These are phyloP conservation scores for Cygnus buccinator DNA, from an alignment of 2,113 vertebrate species.

Conservation along the genomic window DNA sequence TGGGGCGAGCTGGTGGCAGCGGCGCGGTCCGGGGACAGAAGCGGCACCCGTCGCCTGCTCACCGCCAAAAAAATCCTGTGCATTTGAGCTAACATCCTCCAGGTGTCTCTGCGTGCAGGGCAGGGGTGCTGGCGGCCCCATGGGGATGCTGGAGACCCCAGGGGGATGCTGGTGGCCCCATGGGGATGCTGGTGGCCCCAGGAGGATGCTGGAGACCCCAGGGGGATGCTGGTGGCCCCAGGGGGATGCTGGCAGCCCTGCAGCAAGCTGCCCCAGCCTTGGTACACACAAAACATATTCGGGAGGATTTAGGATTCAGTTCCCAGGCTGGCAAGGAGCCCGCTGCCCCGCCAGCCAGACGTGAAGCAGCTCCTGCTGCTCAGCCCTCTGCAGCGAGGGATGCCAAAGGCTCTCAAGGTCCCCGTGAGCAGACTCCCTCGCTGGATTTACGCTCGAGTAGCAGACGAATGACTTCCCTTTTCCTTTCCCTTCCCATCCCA, in stretches of 20 bases:
- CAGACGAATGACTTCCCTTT: background rate
- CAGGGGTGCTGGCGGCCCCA: too few relatives aligned
- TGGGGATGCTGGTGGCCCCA: too few relatives aligned
- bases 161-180: background rate
- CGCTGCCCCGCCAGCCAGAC: background rate
- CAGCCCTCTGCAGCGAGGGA: background rate
- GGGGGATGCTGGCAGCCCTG: background rate
- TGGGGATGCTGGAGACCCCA: background rate
- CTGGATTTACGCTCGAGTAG: background rate
- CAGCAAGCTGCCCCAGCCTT: background rate
- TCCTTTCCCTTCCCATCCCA: background rate
- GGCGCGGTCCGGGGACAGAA: accelerated
- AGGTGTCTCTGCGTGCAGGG: accelerated
- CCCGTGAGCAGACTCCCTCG: accelerated
- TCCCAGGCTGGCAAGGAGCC: background rate
- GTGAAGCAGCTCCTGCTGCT: background rate
- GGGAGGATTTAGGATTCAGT: background rate
- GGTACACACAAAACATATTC: accelerated
- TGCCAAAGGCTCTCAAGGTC: background rate
- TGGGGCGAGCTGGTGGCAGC: background rate
- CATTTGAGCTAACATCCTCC: accelerated
- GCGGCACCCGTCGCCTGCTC: accelerated
- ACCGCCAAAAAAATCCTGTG: accelerated
- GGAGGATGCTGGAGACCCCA: background rate
- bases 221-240: too few relatives aligned